Evolutionary conservation across 2,888 invertebrate genomes (phyloP).

Genomic region (Dryobota labecula): DNA sequence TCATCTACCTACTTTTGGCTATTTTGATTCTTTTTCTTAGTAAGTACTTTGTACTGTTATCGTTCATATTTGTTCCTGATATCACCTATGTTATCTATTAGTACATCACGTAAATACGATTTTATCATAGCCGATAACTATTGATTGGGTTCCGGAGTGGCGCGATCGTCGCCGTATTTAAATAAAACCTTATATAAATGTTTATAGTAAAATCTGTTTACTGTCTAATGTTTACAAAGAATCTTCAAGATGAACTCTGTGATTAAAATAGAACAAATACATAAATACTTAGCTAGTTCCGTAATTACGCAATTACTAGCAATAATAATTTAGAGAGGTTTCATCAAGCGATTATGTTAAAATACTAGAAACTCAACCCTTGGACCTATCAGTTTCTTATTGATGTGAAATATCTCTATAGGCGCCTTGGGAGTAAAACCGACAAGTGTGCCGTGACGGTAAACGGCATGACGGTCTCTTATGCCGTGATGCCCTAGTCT

Average conservation of each 20-base stretch:
- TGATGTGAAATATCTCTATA: no score
- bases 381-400: not conserved
- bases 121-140: conserved; percentile 35
- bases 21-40: not conserved
- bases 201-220: conserved; percentile 27
- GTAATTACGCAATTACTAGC: conserved; percentile 16
- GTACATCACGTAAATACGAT: conserved; percentile 20
- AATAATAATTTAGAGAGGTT: conserved; percentile 5
- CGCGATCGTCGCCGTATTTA: conserved; percentile 26
- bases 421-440: no score
- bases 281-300: not conserved
- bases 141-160: conserved; percentile 44
- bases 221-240: conserved; percentile 23
- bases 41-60: conserved; percentile 28
- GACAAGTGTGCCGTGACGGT: no score
- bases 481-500: no score
- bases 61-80: conserved; percentile 29
- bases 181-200: not conserved
- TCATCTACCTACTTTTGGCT: not conserved
- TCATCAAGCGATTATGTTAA: not conserved
- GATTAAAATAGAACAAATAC: conserved; percentile 19
- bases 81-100: conserved; percentile 23
- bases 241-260: conserved; percentile 28
- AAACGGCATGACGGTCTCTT: no score
- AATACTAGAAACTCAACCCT: not conserved